These are phyloP conservation scores for Zhengitettix transpicula DNA, from an alignment of 2,888 invertebrate species.

Conservation along the genomic window DNA sequence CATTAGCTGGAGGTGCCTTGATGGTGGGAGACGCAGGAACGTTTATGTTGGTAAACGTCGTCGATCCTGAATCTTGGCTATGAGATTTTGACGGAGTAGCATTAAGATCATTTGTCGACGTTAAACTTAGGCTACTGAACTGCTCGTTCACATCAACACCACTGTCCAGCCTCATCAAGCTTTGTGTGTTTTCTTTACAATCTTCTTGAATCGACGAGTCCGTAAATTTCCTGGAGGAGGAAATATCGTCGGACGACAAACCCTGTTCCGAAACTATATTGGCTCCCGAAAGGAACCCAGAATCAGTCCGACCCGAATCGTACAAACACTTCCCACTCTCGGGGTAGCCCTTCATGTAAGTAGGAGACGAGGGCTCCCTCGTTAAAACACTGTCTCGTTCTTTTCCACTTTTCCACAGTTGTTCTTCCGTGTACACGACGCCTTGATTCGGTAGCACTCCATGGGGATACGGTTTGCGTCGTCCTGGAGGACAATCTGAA, in stretches of 20 bases:
- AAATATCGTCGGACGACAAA: constrained; percentile 14
- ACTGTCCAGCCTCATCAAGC: constrained; percentile 43
- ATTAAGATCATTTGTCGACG: constrained; percentile 2
- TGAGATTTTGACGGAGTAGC: constrained; percentile 5
- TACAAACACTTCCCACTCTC: constrained; percentile 13
- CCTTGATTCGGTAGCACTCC: constrained; percentile 4
- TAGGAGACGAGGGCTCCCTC: constrained; percentile 6
- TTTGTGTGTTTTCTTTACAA: constrained; percentile 7
- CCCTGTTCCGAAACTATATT: constrained; percentile 21
- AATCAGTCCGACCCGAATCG: constrained; percentile 23
- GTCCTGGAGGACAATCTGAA: constrained; percentile 10
- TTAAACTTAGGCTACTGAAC: constrained; percentile 38
- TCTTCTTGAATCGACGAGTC: constrained; percentile 17
- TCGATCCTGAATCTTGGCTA: not conserved
- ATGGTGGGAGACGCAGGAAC: constrained; percentile 2
- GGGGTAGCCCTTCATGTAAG: constrained; percentile 9
- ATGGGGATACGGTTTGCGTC: constrained; percentile 6
- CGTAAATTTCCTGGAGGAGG: constrained; percentile 10
- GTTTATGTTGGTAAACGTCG: constrained; percentile 1
- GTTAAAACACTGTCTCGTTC: not conserved
- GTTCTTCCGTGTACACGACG: not conserved
- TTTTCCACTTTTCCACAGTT: constrained; percentile 3
- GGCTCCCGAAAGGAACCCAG: constrained; percentile 31
- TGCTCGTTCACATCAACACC: constrained; percentile 45
- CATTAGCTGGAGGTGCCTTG: not conserved